These are phyloP conservation scores for Epizoanthus illoricatus DNA, from an alignment of 92 coral and sea anemone genomes.

Conservation along the genomic window DNA sequence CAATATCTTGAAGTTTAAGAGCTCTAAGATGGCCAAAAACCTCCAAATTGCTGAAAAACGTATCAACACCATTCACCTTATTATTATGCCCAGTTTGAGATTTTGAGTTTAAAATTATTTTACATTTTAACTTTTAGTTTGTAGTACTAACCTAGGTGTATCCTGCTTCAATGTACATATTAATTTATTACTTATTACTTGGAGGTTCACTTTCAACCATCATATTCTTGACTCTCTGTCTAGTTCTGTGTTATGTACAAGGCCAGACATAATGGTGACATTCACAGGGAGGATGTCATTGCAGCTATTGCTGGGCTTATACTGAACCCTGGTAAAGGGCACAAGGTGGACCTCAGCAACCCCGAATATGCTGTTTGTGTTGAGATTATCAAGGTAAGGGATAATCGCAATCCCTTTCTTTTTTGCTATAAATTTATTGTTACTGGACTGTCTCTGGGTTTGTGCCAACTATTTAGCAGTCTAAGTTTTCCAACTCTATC, in stretches of 20 bases:
- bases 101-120: no score
- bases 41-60: no score
- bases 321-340: slow-evolving; percentile 69
- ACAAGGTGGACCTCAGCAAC: slow-evolving; percentile 75
- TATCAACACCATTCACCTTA: no score
- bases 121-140: no score
- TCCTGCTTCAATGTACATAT: background rate
- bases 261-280: slow-evolving; percentile 75
- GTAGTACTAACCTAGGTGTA: background rate
- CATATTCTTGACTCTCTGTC: slow-evolving; percentile 3
- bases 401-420: background rate
- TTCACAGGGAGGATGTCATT: slow-evolving; percentile 69
- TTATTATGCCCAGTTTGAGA: no score
- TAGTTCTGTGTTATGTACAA: slow-evolving; percentile 87
- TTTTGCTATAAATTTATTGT: no score
- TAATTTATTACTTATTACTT: no score
- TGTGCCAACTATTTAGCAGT: no score
- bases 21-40: no score
- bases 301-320: slow-evolving; percentile 74
- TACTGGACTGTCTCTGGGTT: background rate
- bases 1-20: no score
- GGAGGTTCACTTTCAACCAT: background rate
- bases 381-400: slow-evolving; percentile 79
- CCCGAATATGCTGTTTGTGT: slow-evolving; percentile 91
- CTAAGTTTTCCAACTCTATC: no score